A percentile compares a stretch with the other conserved stretches of the same genome.
Evolutionary conservation across 2,113 vertebrate genomes (phyloP).

Genomic region (Peromyscus californicus): DNA sequence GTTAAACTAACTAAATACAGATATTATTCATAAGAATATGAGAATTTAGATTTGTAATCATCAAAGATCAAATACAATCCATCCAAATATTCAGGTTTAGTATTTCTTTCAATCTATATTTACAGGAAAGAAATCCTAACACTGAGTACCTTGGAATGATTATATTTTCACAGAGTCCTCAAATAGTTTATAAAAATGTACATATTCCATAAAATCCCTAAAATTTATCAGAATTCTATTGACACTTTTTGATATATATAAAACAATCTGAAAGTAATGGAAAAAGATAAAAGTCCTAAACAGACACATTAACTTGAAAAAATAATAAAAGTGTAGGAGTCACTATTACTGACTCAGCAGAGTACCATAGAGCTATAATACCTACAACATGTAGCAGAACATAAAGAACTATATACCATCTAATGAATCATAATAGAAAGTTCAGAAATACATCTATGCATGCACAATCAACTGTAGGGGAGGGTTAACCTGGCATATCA

Average conservation of each 20-base stretch:
- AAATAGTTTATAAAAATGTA: neutral
- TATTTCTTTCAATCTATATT: neutral
- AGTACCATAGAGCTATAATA: neutral
- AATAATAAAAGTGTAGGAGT: neutral
- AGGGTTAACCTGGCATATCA: neutral
- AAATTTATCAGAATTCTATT: neutral
- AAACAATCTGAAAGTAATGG: neutral
- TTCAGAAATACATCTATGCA: neutral
- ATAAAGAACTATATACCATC: neutral
- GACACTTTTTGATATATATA: neutral
- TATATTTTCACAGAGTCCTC: neutral
- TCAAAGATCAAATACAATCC: neutral
- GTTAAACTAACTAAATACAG: neutral
- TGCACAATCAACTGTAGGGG: neutral
- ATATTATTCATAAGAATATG: neutral
- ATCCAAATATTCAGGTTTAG: neutral
- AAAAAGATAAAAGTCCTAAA: neutral
- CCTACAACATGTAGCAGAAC: too few relatives aligned
- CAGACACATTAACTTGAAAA: neutral
- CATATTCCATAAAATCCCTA: neutral
- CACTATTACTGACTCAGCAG: neutral
- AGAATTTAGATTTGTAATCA: neutral
- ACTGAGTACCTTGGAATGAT: neutral
- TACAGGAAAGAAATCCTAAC: neutral
- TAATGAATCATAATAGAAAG: neutral